phyloP scores from a whole-genome alignment of 1,140 invertebrate species.

The Acromyrmex charruanus region DNA sequence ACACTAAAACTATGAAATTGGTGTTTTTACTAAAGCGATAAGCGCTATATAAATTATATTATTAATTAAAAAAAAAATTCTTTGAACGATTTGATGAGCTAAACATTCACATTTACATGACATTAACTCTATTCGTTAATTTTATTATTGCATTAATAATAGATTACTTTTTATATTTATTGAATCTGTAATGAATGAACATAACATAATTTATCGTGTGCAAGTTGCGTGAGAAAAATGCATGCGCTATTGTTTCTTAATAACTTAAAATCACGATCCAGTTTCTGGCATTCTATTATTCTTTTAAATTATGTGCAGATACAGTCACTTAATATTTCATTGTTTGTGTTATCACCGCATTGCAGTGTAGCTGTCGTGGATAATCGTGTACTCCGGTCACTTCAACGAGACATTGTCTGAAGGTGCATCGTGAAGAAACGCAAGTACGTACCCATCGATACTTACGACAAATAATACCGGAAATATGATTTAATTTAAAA shows the following conservation, averaged over 20 bases:
- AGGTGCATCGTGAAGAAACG: slow-evolving; percentile 30
- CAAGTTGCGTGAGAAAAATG: slow-evolving; percentile 22
- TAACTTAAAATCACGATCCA: background rate
- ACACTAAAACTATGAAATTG: slow-evolving; percentile 37
- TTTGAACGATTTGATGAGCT: slow-evolving; percentile 35
- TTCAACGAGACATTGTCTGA: slow-evolving; percentile 22
- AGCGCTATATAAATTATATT: slow-evolving; percentile 10
- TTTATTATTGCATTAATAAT: slow-evolving; percentile 23
- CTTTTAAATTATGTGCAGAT: background rate
- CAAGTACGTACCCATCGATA: slow-evolving; percentile 48
- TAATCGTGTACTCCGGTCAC: slow-evolving; percentile 9
- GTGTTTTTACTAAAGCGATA: background rate
- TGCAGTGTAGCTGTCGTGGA: background rate
- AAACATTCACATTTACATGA: slow-evolving; percentile 34
- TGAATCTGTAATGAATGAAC: slow-evolving; percentile 1
- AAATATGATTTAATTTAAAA: slow-evolving; percentile 42
- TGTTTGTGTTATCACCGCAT: background rate
- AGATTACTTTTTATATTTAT: slow-evolving; percentile 17
- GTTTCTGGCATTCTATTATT: background rate
- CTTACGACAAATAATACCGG: slow-evolving; percentile 49
- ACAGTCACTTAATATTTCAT: background rate
- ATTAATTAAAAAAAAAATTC: slow-evolving; percentile 8
- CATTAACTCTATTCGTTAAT: slow-evolving; percentile 28
- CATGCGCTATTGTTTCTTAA: background rate
- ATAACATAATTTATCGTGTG: slow-evolving; percentile 22